Evolutionary conservation across 1,140 invertebrate genomes (phyloP), one percentile per base, ranked within the genome.

Genomic region (Euura lappo): DNA sequence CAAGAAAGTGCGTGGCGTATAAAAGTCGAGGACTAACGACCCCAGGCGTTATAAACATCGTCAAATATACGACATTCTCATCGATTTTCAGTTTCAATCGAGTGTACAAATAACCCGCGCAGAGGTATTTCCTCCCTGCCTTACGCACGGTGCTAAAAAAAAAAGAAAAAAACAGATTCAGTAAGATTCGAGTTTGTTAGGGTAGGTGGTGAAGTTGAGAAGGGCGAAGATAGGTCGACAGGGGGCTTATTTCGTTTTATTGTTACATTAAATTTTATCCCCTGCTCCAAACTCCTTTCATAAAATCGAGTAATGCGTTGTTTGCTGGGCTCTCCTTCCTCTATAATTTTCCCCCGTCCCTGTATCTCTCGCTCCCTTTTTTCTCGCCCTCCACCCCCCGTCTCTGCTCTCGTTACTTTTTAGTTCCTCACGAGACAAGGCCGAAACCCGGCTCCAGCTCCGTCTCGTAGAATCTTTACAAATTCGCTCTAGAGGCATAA

Each of bases 301-400:
- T 51, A 51, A 51, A 51, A 51, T 51, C 47, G 47, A n/a, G 47
- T n/a, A 51, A 51, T n/a, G 47, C 47, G 47, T 51, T 51, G 47
- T 51, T 51, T 28, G 7, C 47, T 51, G 11, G 28, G 28, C 28
- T 28, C 28, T 28, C 28, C 28, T 28, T 28, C 47, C 51, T 42
- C n/a, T 28, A 42, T 45, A 51, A 46, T 60, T 47, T 60, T 13
- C 69, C 0, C 66, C 60, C 51, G 68, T 72, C 46, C n/a, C 45
- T 45, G 45, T 69, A 46, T 74, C 45, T 66, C 69, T 28, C 45
- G 51, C 28, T 8, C 46, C 44, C 51, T 66, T 72, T 68, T 74
- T 28, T 46, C 69, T 71, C 70, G 10, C 44, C 6, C 46, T 45
- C 65, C 60, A 45, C 46, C 68, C 44, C 68, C 7, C 65, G 43